Evolutionary conservation across 2,113 vertebrate genomes (phyloP).

Genomic region (Ophiodon elongatus): DNA sequence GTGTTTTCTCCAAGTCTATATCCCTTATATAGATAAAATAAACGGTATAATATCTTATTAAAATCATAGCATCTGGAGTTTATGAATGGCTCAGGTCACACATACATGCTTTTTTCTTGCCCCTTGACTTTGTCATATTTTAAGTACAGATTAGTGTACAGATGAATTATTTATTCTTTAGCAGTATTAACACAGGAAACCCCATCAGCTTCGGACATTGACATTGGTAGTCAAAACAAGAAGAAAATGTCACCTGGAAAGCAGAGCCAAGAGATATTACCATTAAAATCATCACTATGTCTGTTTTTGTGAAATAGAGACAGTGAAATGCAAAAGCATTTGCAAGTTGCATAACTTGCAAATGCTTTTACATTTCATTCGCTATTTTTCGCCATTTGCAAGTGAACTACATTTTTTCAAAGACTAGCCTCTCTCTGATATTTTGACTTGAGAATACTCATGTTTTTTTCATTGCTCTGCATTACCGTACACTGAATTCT

Average conservation of each 20-base stretch:
- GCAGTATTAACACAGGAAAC: background rate
- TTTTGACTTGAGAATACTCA: slow-evolving; percentile 31
- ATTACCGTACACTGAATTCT: slow-evolving; percentile 21
- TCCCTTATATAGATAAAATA: background rate
- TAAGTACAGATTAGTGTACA: background rate
- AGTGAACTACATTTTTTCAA: slow-evolving; percentile 59
- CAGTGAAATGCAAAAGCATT: slow-evolving; percentile 18
- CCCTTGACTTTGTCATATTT: background rate
- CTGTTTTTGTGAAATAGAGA: slow-evolving; percentile 31
- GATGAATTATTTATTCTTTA: slow-evolving; percentile 1
- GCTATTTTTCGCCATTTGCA: slow-evolving; percentile 35
- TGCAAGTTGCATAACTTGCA: too few relatives aligned
- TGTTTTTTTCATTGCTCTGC: slow-evolving; percentile 32
- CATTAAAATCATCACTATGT: background rate
- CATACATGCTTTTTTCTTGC: slow-evolving; percentile 6
- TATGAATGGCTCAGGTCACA: background rate
- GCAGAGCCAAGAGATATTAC: background rate
- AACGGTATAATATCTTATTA: background rate
- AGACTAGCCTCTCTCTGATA: slow-evolving; percentile 42
- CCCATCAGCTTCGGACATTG: background rate
- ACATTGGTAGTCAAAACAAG: slow-evolving; percentile 8
- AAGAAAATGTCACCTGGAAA: background rate
- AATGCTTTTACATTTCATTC: slow-evolving; percentile 18
- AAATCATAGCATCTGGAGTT: background rate
- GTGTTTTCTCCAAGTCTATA: background rate